A percentile compares a stretch with the other conserved stretches of the same genome.
Conservation (phyloP, 2,888 invertebrate species). For the Drymonia ruficornis region DNA sequence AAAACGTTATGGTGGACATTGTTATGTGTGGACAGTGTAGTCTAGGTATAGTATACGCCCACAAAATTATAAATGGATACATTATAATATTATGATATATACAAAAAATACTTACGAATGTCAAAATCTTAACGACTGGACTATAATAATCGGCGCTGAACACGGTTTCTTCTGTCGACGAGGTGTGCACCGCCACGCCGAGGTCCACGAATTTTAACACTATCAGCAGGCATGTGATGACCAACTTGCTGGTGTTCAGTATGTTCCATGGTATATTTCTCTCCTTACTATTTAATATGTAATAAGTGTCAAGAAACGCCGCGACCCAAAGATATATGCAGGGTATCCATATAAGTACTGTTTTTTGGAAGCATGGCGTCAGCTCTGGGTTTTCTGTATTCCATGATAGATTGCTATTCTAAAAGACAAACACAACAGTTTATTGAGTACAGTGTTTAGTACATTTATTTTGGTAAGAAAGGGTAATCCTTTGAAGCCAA, state of each 20-base stretch:
- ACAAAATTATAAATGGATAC: too few relatives aligned
- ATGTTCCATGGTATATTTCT: slow-evolving; percentile 92
- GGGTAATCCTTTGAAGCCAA: not conserved
- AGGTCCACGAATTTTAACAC: slow-evolving; percentile 89
- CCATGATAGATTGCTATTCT: slow-evolving; percentile 93
- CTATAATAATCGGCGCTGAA: slow-evolving; percentile 90
- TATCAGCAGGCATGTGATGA: slow-evolving; percentile 86
- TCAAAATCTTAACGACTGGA: slow-evolving; percentile 90
- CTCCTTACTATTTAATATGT: slow-evolving; percentile 90
- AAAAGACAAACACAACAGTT: slow-evolving; percentile 53
- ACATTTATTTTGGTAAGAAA: not conserved
- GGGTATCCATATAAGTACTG: slow-evolving; percentile 95
- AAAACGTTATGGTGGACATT: too few relatives aligned
- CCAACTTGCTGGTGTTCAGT: slow-evolving; percentile 88
- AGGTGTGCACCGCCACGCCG: slow-evolving; percentile 85
- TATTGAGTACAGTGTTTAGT: slow-evolving; percentile 5
- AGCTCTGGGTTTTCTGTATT: slow-evolving; percentile 92
- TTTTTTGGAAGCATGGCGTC: slow-evolving; percentile 96
- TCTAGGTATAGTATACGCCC: too few relatives aligned
- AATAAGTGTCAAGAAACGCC: slow-evolving; percentile 89
- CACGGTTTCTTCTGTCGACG: slow-evolving; percentile 80
- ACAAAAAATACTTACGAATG: slow-evolving; percentile 89
- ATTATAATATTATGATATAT: too few relatives aligned
- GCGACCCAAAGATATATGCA: slow-evolving; percentile 93
- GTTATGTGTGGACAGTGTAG: too few relatives aligned